Evolutionary conservation across 64 coral and sea anemone genomes (phyloP), one percentile per base, ranked within the genome.

Genomic region (Dendrophyllia cribrosa): DNA sequence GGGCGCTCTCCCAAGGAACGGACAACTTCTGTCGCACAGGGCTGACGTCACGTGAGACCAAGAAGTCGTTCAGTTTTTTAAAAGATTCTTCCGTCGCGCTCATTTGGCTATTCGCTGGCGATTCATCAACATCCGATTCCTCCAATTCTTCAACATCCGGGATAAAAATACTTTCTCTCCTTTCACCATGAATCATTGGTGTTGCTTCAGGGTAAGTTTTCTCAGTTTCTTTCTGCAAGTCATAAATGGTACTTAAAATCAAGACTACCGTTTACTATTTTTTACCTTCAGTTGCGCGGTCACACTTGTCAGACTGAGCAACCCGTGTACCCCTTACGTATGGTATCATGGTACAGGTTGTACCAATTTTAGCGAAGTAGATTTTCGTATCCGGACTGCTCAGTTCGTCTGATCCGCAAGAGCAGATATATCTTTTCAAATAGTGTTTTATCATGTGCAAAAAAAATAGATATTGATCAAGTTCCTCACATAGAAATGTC

Each of bases 11-110:
- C 87, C 87, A 89, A 8, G 87, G 87, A 75, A 66, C 72, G 34
- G 72, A 62, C 53, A 89, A 75, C 59, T 60, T 76, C 49, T 89
- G 72, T 61, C 87, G 69, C 46, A 77, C 87, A 61, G 72, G 87
- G 58, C 87, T 89, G 17, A 89, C 45, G 7, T 89, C 87, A 61
- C 52, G 69, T 15, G 25, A 78, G 55, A 46, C 60, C 66, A 89
- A 65, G 24, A 66, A 79, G 15, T 74, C 19, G 74, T 89, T 89
- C 51, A 89, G 67, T 63, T 89, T 89, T 46, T 78, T 51, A 20
- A 89, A 63, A 45, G 87, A 45, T 58, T 81, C 12, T 59, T 80
- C 24, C 24, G 77, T 19, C n/a, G 12, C 26, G 77, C 60, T 49
- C 48, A 43, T 50, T 75, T 44, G 72, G 46, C 72, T 75, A 2